phyloP scores from a whole-genome alignment of 2,888 invertebrate genomes.

The Actias luna region DNA sequence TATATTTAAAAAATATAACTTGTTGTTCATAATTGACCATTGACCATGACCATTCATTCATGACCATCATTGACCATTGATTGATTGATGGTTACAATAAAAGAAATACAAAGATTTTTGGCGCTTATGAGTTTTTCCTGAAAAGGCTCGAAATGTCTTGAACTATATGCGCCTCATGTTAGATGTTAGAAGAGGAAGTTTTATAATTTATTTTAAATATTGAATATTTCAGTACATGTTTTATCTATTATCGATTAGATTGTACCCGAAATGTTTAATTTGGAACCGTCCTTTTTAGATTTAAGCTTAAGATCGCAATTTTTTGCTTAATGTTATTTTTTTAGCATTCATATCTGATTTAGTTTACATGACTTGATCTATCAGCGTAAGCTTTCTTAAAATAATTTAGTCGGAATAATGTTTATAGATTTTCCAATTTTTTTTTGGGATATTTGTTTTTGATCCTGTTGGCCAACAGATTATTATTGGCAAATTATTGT shows the following conservation, averaged over 20 bases:
- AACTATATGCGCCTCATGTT: background rate
- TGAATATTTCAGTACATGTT: constrained; percentile 9
- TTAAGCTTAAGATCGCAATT: constrained; percentile 38
- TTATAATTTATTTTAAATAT: constrained; percentile 13
- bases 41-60: too few relatives aligned
- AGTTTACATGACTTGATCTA: constrained; percentile 17
- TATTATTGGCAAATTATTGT: background rate
- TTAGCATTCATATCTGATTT: constrained; percentile 4
- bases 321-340: constrained; percentile 22
- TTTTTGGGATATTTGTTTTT: background rate
- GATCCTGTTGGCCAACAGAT: background rate
- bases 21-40: too few relatives aligned
- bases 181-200: background rate
- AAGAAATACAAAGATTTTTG: too few relatives aligned
- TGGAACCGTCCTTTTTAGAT: constrained; percentile 63
- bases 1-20: too few relatives aligned
- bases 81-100: too few relatives aligned
- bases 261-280: constrained; percentile 41
- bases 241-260: constrained; percentile 10
- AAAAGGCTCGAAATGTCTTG: too few relatives aligned
- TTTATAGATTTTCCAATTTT: background rate
- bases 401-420: background rate
- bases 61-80: too few relatives aligned
- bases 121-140: too few relatives aligned
- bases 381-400: background rate